Conservation (phyloP, 2,888 invertebrate genomes). For the Lasioglossum vierecki region DNA sequence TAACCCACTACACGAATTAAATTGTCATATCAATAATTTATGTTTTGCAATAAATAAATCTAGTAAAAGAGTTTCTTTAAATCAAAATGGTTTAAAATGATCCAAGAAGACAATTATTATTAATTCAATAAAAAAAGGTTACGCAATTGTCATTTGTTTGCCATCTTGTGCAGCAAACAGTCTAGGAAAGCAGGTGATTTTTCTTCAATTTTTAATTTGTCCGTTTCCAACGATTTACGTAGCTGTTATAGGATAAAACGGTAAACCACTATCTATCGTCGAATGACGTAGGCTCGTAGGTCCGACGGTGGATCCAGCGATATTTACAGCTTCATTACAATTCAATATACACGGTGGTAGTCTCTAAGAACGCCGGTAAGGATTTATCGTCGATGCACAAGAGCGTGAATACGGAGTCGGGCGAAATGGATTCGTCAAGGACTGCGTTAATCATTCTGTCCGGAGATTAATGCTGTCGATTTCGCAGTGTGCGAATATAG, state of each 20-base stretch:
- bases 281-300: not conserved
- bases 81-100: too few species aligned
- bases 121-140: too few species aligned
- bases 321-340: not conserved
- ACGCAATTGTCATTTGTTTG: too few species aligned
- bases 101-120: not conserved
- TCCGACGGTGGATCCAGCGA: not conserved
- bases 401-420: not conserved
- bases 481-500: not conserved
- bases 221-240: not conserved
- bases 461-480: not conserved
- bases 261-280: not conserved
- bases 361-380: not conserved
- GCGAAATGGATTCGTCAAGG: conserved; percentile 18
- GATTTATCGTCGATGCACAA: not conserved
- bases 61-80: too few species aligned
- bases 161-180: too few species aligned
- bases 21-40: not conserved
- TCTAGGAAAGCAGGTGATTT: not conserved
- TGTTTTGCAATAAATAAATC: not conserved
- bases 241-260: not conserved
- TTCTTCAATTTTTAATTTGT: not conserved
- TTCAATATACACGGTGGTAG: not conserved
- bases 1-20: too few species aligned
- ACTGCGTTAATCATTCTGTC: conserved; percentile 16